A percentile compares a stretch with the other conserved stretches of the same genome.
phyloP scores from a whole-genome alignment of 1,140 invertebrate genomes.

The Drosophila nigromelanica region DNA sequence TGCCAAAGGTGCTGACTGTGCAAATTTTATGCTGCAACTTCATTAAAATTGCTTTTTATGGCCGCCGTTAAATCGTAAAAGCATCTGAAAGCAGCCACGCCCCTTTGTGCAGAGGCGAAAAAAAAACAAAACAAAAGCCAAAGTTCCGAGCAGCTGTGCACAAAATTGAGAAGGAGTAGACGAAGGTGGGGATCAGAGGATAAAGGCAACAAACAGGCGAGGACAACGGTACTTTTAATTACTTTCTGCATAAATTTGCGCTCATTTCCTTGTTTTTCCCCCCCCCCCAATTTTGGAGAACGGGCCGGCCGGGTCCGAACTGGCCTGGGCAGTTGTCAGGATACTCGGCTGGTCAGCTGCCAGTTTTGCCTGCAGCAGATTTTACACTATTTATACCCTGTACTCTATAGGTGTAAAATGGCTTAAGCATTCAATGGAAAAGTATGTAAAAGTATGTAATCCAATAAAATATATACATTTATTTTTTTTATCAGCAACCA shows the following conservation, averaged over 20 bases:
- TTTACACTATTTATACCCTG: neutral
- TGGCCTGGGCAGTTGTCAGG: conserved; percentile 13
- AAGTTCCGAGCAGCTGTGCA: neutral
- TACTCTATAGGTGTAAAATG: too few relatives aligned
- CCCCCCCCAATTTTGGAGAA: neutral
- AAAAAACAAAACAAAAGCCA: conserved; percentile 7
- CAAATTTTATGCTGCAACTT: conserved; percentile 74
- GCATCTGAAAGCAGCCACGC: conserved; percentile 50
- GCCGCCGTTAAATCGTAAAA: conserved; percentile 65
- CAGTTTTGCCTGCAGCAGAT: conserved; percentile 15
- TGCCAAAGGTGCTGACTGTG: conserved; percentile 35
- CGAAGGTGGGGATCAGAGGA: neutral
- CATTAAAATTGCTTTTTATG: conserved; percentile 76
- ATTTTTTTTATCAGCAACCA: too few relatives aligned
- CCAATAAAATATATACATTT: too few relatives aligned
- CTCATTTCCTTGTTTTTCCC: conserved; percentile 51
- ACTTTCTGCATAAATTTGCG: conserved; percentile 80
- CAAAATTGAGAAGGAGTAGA: neutral
- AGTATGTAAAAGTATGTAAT: too few relatives aligned
- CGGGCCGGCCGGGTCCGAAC: neutral
- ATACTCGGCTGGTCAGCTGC: neutral
- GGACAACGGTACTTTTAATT: conserved; percentile 75
- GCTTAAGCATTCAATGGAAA: too few relatives aligned
- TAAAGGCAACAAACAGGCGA: conserved; percentile 23
- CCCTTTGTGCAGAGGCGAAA: neutral